These are phyloP conservation scores for Leucoraja erinaceus DNA, from an alignment of 2,113 vertebrate species.

Conservation along the genomic window DNA sequence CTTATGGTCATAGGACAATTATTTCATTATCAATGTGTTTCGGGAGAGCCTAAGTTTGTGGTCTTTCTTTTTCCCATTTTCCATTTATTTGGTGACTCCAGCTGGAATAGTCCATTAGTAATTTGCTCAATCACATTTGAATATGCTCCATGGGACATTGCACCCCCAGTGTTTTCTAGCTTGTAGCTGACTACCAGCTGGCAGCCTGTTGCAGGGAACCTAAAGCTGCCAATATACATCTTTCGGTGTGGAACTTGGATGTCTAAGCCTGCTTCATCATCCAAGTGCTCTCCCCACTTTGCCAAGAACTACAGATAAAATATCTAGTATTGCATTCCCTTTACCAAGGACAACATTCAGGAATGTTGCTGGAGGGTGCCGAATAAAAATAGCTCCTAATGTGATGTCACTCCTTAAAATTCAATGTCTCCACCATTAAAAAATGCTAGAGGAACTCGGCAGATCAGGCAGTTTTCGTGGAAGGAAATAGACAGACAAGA, in stretches of 20 bases:
- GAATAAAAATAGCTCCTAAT: not conserved
- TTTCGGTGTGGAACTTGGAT: not conserved
- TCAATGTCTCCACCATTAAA: not conserved
- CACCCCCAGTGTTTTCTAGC: not conserved
- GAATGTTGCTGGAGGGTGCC: not conserved
- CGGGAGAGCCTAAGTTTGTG: not conserved
- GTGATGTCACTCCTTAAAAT: not conserved
- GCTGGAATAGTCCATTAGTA: not conserved
- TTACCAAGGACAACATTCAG: not conserved
- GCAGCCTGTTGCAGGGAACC: not conserved
- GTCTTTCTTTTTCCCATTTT: not conserved
- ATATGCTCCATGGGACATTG: not conserved
- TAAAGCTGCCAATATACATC: not conserved
- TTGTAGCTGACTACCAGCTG: not conserved
- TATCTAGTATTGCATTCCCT: not conserved
- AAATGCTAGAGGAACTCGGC: no score
- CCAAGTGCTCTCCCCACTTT: not conserved
- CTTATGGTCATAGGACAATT: no score
- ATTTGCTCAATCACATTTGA: not conserved
- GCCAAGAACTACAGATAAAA: conserved; percentile 16
- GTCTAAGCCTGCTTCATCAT: not conserved
- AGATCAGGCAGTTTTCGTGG: no score
- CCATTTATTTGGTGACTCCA: not conserved
- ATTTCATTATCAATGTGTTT: not conserved
- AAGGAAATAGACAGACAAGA: no score